phyloP scores from a whole-genome alignment of 2,113 vertebrate genomes.

The Bufo bufo region DNA sequence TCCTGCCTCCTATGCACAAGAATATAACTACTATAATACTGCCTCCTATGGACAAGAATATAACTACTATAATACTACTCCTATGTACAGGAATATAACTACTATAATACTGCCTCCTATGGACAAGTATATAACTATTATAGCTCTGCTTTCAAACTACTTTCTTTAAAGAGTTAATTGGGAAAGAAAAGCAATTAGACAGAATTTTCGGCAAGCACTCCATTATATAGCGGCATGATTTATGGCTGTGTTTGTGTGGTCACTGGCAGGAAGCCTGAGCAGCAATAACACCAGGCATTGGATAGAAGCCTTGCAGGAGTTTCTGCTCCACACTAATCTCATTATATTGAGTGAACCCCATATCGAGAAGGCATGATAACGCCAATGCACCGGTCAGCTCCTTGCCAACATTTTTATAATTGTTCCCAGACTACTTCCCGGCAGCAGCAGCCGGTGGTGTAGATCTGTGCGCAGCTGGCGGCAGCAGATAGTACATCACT shows the following conservation, averaged over 20 bases:
- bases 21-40: conserved; percentile 17
- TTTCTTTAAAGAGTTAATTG: background rate
- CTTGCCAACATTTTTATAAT: background rate
- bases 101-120: conserved; percentile 8
- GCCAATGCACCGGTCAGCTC: background rate
- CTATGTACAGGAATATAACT: conserved; percentile 12
- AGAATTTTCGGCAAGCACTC: background rate
- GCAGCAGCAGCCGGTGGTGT: background rate
- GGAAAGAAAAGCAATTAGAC: background rate
- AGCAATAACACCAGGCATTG: background rate
- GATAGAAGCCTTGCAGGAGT: background rate
- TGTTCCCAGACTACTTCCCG: background rate
- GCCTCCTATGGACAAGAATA: background rate
- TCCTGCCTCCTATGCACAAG: background rate
- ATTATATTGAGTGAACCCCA: background rate
- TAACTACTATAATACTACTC: conserved; percentile 1
- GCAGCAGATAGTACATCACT: background rate
- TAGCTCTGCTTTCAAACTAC: background rate
- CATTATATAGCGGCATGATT: background rate
- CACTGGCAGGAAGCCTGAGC: background rate
- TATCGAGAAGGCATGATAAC: background rate
- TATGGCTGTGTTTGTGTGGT: conserved; percentile 10
- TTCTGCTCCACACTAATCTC: background rate
- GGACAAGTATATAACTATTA: background rate
- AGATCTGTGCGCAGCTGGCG: background rate